A percentile compares a stretch with the other conserved stretches of the same genome.
Evolutionary conservation across 2,113 vertebrate species (phyloP).

Genomic region (Phylloscopus trochiloides): DNA sequence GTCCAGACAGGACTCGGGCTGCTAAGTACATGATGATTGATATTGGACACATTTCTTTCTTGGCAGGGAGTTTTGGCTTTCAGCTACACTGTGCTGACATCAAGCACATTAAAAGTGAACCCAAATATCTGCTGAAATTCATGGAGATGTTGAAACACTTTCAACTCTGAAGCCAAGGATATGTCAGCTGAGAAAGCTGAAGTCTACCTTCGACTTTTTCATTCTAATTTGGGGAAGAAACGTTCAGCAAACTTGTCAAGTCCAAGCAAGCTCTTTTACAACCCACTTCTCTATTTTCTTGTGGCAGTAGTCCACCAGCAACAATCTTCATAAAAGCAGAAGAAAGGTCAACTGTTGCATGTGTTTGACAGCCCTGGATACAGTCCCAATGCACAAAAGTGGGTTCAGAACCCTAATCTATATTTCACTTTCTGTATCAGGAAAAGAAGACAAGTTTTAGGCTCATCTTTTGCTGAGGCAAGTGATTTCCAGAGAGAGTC

Average conservation of each 20-base stretch:
- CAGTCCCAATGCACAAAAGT: not conserved
- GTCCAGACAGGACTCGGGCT: slow-evolving; percentile 50
- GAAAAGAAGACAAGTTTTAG: not conserved
- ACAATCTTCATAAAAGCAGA: not conserved
- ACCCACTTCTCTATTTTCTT: slow-evolving; percentile 59
- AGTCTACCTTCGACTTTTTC: slow-evolving; percentile 45
- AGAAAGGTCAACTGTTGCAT: slow-evolving; percentile 16
- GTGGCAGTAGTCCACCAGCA: slow-evolving; percentile 45
- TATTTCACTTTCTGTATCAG: not conserved
- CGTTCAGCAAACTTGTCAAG: slow-evolving; percentile 40
- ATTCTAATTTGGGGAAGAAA: slow-evolving; percentile 49
- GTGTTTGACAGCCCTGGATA: not conserved
- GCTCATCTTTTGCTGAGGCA: slow-evolving; percentile 18
- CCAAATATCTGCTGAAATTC: slow-evolving; percentile 66
- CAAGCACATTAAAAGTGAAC: slow-evolving; percentile 54
- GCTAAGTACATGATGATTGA: slow-evolving; percentile 54
- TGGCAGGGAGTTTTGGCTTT: slow-evolving; percentile 54
- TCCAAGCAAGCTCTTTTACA: slow-evolving; percentile 59
- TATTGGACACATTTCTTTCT: slow-evolving; percentile 57
- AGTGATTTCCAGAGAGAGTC: not conserved
- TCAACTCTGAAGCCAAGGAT: slow-evolving; percentile 54
- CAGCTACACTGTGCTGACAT: slow-evolving; percentile 35
- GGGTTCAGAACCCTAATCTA: slow-evolving; percentile 19
- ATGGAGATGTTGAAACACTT: slow-evolving; percentile 61
- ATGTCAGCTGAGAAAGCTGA: slow-evolving; percentile 49